Conservation (phyloP, 2,888 invertebrate genomes). For the Timandra comae region DNA sequence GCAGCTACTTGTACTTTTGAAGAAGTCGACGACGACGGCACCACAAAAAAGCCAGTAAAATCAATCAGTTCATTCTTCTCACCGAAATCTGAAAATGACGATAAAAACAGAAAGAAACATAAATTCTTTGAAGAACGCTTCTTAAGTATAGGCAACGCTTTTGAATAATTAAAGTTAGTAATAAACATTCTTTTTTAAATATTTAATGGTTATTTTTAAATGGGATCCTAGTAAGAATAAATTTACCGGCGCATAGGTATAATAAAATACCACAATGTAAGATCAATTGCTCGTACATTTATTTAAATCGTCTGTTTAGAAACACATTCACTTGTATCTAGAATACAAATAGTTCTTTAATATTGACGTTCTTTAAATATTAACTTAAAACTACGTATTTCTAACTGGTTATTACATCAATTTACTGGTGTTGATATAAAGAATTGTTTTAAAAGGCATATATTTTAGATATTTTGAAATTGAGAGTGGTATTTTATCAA, state of each 20-base stretch:
- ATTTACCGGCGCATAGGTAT: background rate
- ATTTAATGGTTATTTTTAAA: background rate
- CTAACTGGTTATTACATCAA: too few relatives aligned
- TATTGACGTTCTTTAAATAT: too few relatives aligned
- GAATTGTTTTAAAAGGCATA: too few relatives aligned
- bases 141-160: slow-evolving; percentile 71
- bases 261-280: too few relatives aligned
- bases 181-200: slow-evolving; percentile 9
- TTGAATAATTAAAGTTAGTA: slow-evolving; percentile 42
- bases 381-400: too few relatives aligned
- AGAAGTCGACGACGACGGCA: slow-evolving; percentile 74
- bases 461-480: too few relatives aligned
- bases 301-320: too few relatives aligned
- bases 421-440: too few relatives aligned
- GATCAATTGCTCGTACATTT: too few relatives aligned
- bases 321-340: background rate
- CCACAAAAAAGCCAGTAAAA: slow-evolving; percentile 53
- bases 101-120: slow-evolving; percentile 72
- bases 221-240: background rate
- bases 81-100: slow-evolving; percentile 43
- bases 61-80: slow-evolving; percentile 80
- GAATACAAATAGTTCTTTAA: too few relatives aligned
- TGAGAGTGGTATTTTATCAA: slow-evolving; percentile 29
- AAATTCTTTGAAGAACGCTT: slow-evolving; percentile 81
- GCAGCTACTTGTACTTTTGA: slow-evolving; percentile 85